Evolutionary conservation across 37 sponge, comb jelly and placozoan species (phyloP).

Genomic region (Geodia barretti): DNA sequence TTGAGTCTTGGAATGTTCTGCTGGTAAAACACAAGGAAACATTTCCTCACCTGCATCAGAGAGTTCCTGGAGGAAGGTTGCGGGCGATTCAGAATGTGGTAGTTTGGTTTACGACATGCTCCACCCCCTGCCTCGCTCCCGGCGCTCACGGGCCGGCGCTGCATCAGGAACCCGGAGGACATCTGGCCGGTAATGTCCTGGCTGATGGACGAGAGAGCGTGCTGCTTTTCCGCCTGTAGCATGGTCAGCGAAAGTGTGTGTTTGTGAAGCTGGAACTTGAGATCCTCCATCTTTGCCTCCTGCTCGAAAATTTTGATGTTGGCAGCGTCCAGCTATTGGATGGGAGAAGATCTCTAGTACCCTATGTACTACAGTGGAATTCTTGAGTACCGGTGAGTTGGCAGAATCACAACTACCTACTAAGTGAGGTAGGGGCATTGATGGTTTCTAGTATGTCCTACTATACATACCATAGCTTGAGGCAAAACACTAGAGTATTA

Average conservation of each 20-base stretch:
- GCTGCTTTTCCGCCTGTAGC: conserved; percentile 48
- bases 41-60: background rate
- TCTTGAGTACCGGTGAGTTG: too few relatives aligned
- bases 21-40: too few relatives aligned
- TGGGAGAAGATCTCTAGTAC: too few relatives aligned
- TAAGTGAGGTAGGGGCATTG: too few relatives aligned
- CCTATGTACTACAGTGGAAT: too few relatives aligned
- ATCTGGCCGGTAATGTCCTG: conserved; percentile 21
- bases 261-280: conserved; percentile 35
- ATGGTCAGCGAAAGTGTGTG: conserved; percentile 37
- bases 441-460: too few relatives aligned
- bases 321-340: conserved; percentile 23
- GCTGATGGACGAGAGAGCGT: conserved; percentile 5
- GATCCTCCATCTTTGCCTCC: conserved; percentile 19
- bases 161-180: background rate
- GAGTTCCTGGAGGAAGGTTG: background rate
- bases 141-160: conserved; percentile 29
- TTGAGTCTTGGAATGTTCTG: too few relatives aligned
- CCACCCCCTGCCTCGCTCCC: conserved; percentile 10
- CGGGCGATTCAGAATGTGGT: conserved; percentile 2
- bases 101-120: conserved; percentile 28
- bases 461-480: too few relatives aligned
- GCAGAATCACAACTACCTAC: too few relatives aligned
- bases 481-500: too few relatives aligned
- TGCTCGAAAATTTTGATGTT: conserved; percentile 36